phyloP scores from a whole-genome alignment of 2,888 invertebrate genomes.

The Cistogaster globosa region DNA sequence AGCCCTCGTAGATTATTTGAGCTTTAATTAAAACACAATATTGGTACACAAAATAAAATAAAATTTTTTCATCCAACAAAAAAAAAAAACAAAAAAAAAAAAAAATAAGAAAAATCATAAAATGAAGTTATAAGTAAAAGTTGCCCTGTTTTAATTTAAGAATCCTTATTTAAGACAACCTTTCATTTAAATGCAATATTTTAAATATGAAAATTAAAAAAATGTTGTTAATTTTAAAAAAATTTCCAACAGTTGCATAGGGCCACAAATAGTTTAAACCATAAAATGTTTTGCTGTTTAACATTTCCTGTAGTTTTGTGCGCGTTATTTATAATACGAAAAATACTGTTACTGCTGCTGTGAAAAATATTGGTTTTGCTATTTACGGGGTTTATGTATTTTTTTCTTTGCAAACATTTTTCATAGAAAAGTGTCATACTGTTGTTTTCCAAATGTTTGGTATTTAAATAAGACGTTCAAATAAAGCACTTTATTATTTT shows the following conservation, averaged over 20 bases:
- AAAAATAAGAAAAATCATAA: no score
- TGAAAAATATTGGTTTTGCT: conserved; percentile 32
- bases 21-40: no score
- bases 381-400: not conserved
- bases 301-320: conserved; percentile 37
- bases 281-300: conserved; percentile 53
- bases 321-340: conserved; percentile 64
- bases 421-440: not conserved
- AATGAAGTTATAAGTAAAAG: no score
- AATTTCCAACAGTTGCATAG: conserved; percentile 12
- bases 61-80: no score
- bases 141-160: no score
- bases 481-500: no score
- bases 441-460: not conserved
- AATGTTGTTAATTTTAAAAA: not conserved
- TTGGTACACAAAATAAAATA: no score
- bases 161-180: no score
- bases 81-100: no score
- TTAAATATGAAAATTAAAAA: no score
- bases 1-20: no score
- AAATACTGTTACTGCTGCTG: conserved; percentile 36
- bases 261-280: conserved; percentile 19
- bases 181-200: no score
- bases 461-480: not conserved
- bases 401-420: not conserved